Percentiles rank a stretch among this genome's conserved stretches.
Conservation (phyloP, 2,888 invertebrate species). For the Adela reaumurella region DNA sequence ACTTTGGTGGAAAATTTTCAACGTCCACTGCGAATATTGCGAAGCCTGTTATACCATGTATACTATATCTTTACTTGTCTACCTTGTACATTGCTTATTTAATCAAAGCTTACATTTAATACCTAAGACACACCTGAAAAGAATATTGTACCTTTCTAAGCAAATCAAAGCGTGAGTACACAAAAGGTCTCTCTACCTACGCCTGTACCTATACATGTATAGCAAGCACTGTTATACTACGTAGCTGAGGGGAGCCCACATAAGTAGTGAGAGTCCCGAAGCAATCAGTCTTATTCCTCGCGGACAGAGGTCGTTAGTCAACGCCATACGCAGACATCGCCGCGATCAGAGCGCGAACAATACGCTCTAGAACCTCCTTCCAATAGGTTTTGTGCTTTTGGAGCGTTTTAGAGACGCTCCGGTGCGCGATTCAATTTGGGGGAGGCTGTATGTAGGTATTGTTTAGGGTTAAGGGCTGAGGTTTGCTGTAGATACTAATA, state of each 20-base stretch:
- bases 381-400: background rate
- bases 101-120: too few relatives aligned
- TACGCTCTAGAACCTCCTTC: background rate
- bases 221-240: background rate
- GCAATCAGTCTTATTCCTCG: conserved; percentile 56
- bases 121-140: too few relatives aligned
- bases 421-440: background rate
- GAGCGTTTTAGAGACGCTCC: background rate
- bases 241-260: conserved; percentile 28
- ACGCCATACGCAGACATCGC: conserved; percentile 49
- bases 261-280: conserved; percentile 32
- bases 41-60: too few relatives aligned
- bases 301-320: conserved; percentile 54
- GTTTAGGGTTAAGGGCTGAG: too few relatives aligned
- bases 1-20: too few relatives aligned
- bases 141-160: too few relatives aligned
- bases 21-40: too few relatives aligned
- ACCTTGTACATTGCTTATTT: too few relatives aligned
- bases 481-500: too few relatives aligned
- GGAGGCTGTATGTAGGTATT: background rate
- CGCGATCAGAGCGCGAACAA: background rate
- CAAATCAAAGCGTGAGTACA: background rate
- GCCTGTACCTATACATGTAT: too few relatives aligned
- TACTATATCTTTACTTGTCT: too few relatives aligned
- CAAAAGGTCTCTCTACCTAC: background rate